Base-by-base conservation (phyloP, 2,113 vertebrate species). In the Upupa epops region DNA sequence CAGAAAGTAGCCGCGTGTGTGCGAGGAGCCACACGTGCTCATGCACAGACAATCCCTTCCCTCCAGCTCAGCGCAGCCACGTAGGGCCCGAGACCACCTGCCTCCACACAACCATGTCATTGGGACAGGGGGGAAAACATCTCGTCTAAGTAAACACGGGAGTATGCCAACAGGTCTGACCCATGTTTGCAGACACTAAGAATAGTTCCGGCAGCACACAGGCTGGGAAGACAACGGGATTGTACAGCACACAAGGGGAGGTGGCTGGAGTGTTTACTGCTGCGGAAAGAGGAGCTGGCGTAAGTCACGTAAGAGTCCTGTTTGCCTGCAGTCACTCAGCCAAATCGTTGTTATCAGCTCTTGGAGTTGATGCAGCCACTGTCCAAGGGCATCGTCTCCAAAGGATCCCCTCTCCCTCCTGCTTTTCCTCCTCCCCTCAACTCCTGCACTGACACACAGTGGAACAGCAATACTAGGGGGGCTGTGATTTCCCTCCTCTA, bases 41-140 rank as follows among this genome's bases (percentile, higher is more conserved):
- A 2, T 24, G 32, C 32, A 18, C 61, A 60, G 66, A n/a, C 0
- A 54, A 32, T 11, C 32, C 70, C 1, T 15, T 17, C 42, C 71
- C 58, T 16, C 4, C 4, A 60, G 76, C 46, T 46, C 4, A 4
- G 40, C 15, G 40, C 40, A 2, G 0, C 36, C 9, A 3, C 1
- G 8, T 8, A 5, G 6, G 4, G 36, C 10, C n/a, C 0, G 2
- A 80, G 86, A 70, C 75, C 86, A 16, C 42, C 36, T 9, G 22
- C 12, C 51, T 29, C 56, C 29, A 22, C 31, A 31, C 1, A 10
- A 52, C 17, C 3, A 11, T 5, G 61, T 56, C 52, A 18, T 2
- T 16, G 36, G 40, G 32, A 34, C 2, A 5, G 36, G 42, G 56
- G 21, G 22, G 60, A 18, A 48, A 48, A 10, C 49, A 51, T 25